Evolutionary conservation across 2,888 invertebrate species (phyloP), one percentile per base, ranked within the genome.

Genomic region (Lepidonotus clava): DNA sequence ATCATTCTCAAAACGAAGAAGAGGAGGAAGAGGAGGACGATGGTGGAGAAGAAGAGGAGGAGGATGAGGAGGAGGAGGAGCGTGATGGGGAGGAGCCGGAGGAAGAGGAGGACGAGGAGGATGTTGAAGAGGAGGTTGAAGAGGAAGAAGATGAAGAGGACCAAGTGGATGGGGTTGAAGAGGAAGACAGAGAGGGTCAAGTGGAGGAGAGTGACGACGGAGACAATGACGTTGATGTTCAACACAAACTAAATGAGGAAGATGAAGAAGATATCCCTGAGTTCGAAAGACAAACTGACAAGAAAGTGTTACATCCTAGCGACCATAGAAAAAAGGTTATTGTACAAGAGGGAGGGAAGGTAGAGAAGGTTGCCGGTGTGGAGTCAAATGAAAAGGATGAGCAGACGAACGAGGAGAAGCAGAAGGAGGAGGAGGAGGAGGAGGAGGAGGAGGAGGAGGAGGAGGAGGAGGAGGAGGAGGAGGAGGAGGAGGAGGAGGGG

Each of bases 181-280:
- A n/a, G 32, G 66, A 66, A n/a, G 66, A 66, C 6, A 66, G 66
- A 66, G 66, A 66, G 66, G n/a, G n/a, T n/a, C n/a, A 8, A 28
- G 32, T 6, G n/a, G 66, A 66, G 24, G 66, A 66, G 66, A 66
- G 66, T n/a, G 32, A 28, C n/a, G 66, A 66, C 8, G 66, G 32
- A 28, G 32, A n/a, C 6, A n/a, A n/a, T 8, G 6, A 28, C n/a
- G 66, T 6, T 8, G 32, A 28, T 14, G 66, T 6, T n/a, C n/a
- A n/a, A n/a, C n/a, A n/a, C n/a, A n/a, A n/a, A n/a, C n/a, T n/a
- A n/a, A n/a, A n/a, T n/a, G n/a, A n/a, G n/a, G n/a, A n/a, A n/a
- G n/a, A n/a, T n/a, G n/a, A n/a, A n/a, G n/a, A n/a, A n/a, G n/a
- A n/a, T n/a, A n/a, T n/a, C n/a, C n/a, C n/a, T n/a, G n/a, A n/a